Base-by-base conservation (phyloP, 92 coral and sea anemone genomes). In the Palythoa caribaeorum region DNA sequence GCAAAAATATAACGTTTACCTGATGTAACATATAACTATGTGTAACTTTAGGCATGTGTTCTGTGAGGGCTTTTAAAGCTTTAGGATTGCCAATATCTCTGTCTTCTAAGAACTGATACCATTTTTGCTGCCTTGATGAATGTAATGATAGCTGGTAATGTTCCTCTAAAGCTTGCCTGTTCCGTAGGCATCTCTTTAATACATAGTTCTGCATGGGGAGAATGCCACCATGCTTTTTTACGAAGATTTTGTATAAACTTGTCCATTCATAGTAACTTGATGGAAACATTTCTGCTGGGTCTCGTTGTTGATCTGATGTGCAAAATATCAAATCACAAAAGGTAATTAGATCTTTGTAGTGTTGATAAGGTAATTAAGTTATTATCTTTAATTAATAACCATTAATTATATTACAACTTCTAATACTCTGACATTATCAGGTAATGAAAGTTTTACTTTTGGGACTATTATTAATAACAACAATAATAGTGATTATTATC, bases 221-320 rank as follows among this genome's bases (percentile, higher is more conserved):
- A 73, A 97, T 91, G 47, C 99, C 99, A 1, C 98, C 99, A 78
- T 97, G 99, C 86, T 97, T 97, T 77, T 94, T 92, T 86, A 97
- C 96, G 87, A 97, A 97, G 54, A 97, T 91, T 91, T 97, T 97
- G 88, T 97, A 97, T 77, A 97, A 92, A 88, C 98, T 93, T 80
- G 96, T 94, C 99, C 99, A 97, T 88, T 97, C 99, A 93, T 97
- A 97, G 86, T 97, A 95, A 86, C 96, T 97, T 48, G 98, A 96
- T 47, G 96, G 98, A 78, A 79, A 97, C 90, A 95, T 94, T n/a
- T 93, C 98, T 7, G 89, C 96, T 20, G 88, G 94, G 88, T 92
- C 86, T 48, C 86, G 75, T 21, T 35, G 54, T 50, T 66, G 74
- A 81, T 81, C 86, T 81, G 40, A 40, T 65, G 76, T 55, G 37